A percentile compares a stretch with the other conserved stretches of the same genome.
Evolutionary conservation across 2,113 vertebrate species (phyloP).

Genomic region (Sorex fumeus): DNA sequence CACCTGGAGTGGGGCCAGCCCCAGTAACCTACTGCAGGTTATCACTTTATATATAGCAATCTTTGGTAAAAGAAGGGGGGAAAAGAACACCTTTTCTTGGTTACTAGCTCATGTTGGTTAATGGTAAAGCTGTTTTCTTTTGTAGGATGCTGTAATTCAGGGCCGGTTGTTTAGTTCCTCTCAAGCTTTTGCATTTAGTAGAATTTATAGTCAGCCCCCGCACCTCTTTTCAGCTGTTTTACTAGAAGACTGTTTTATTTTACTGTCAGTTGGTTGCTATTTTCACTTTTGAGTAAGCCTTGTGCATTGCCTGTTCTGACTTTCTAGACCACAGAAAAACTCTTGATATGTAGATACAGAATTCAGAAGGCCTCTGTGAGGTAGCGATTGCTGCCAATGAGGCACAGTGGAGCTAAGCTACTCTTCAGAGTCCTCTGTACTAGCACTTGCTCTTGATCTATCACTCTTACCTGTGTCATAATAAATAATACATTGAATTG

Average conservation of each 20-base stretch:
- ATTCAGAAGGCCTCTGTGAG: neutral
- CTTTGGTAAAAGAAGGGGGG: neutral
- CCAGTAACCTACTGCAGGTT: no score
- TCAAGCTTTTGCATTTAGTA: neutral
- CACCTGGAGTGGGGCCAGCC: no score
- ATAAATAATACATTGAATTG: neutral
- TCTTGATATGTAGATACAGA: neutral
- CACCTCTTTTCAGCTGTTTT: no score
- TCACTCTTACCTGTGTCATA: neutral
- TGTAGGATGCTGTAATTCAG: neutral
- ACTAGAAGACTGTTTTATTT: neutral
- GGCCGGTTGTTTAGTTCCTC: neutral
- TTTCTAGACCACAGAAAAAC: neutral
- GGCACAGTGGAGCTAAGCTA: neutral
- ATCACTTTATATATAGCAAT: neutral
- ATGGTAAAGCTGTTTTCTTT: neutral
- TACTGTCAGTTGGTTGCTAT: neutral
- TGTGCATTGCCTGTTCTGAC: neutral
- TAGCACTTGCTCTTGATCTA: neutral
- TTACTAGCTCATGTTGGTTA: neutral
- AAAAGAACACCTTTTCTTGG: neutral
- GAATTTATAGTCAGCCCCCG: no score
- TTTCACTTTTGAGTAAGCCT: neutral
- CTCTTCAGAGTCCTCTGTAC: neutral
- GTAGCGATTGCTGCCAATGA: neutral